Evolutionary conservation across 1,140 invertebrate species (phyloP).

Genomic region (Drosophila lacertosa): DNA sequence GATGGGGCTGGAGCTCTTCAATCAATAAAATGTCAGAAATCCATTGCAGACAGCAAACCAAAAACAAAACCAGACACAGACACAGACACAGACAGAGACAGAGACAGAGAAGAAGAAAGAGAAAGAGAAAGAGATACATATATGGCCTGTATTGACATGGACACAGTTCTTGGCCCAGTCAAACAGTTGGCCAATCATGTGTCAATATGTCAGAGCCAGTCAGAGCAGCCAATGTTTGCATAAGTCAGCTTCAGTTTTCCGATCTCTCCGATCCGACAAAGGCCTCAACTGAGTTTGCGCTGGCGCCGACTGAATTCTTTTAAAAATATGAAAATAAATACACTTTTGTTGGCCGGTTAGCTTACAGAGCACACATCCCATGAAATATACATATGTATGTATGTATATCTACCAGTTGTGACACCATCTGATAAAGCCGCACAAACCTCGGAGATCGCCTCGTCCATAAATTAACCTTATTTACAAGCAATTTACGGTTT

Average conservation of each 20-base stretch:
- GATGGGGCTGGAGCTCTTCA: conserved; percentile 51
- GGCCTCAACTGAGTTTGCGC: conserved; percentile 36
- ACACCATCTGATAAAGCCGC: conserved; percentile 66
- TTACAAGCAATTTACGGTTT: conserved; percentile 76
- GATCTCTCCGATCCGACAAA: conserved; percentile 59
- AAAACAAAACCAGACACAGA: no score
- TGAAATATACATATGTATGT: no score
- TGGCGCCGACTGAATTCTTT: conserved; percentile 77
- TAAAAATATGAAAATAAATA: conserved; percentile 75
- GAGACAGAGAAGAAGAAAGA: conserved; percentile 36
- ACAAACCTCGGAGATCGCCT: no score
- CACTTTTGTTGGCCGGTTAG: conserved; percentile 10
- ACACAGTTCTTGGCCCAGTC: conserved; percentile 70
- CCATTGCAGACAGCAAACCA: conserved; percentile 66
- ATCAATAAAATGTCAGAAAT: conserved; percentile 81
- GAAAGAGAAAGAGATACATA: conserved; percentile 68
- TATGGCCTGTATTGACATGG: conserved; percentile 79
- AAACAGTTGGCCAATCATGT: conserved; percentile 49
- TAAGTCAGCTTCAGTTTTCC: conserved; percentile 48
- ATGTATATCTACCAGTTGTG: conserved; percentile 66
- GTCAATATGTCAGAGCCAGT: conserved; percentile 65
- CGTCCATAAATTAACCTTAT: conserved; percentile 58
- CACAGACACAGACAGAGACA: conserved; percentile 44
- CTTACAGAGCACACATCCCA: conserved; percentile 35
- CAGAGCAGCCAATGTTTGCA: conserved; percentile 65